A percentile compares a stretch with the other conserved stretches of the same genome.
phyloP scores from a whole-genome alignment of 2,888 invertebrate genomes.

The Stenchaetothrips biformis region DNA sequence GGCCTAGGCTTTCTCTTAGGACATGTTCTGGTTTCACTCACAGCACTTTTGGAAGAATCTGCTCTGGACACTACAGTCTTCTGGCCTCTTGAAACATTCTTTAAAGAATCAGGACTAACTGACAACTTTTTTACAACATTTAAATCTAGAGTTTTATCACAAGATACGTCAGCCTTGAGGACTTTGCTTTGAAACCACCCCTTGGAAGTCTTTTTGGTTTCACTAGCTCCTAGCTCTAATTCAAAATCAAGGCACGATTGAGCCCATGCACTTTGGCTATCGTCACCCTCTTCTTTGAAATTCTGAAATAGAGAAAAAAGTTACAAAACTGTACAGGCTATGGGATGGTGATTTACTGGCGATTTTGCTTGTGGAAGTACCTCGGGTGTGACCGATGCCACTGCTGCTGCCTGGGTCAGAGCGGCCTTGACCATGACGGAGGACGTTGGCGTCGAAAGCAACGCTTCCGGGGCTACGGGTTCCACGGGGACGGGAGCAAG shows the following conservation, averaged over 20 bases:
- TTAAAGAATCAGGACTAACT: not conserved
- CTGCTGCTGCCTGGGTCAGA: not conserved
- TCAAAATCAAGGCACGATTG: constrained; percentile 15
- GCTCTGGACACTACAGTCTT: not conserved
- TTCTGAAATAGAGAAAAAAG: too few relatives aligned
- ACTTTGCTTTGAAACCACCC: not conserved
- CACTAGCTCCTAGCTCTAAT: constrained; percentile 29
- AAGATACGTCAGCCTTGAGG: not conserved
- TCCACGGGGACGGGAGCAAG: too few relatives aligned
- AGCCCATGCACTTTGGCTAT: not conserved
- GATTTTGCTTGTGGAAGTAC: too few relatives aligned
- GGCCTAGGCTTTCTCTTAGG: not conserved
- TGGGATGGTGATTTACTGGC: too few relatives aligned
- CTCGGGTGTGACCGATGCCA: not conserved
- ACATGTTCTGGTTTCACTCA: not conserved
- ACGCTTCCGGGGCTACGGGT: too few relatives aligned
- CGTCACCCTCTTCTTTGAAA: not conserved
- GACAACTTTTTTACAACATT: not conserved
- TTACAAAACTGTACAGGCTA: too few relatives aligned
- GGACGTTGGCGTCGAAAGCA: not conserved
- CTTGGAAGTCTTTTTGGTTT: constrained; percentile 19
- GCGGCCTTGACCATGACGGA: not conserved
- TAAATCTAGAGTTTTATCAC: not conserved
- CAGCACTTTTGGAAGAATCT: not conserved
- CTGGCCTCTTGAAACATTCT: not conserved